Percentiles rank a stretch among this genome's conserved stretches.
phyloP scores from a whole-genome alignment of 1,140 invertebrate species.

The Leptinotarsa lineolata region DNA sequence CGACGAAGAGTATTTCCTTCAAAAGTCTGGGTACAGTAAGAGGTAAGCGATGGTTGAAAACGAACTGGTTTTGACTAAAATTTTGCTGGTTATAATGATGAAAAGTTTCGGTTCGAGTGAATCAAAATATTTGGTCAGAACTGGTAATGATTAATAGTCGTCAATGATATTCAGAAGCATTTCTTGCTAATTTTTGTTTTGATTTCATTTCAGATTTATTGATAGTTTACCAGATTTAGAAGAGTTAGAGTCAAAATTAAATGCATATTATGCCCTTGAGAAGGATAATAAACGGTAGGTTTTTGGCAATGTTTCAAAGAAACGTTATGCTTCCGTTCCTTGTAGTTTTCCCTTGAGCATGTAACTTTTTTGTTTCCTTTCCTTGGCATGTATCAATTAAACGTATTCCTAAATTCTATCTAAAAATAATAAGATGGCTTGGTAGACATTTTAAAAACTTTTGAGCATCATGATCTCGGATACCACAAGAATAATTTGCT shows the following conservation, averaged over 20 bases:
- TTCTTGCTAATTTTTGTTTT: constrained; percentile 11
- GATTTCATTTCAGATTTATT: constrained; percentile 56
- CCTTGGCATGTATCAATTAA: neutral
- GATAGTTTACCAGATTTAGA: constrained; percentile 72
- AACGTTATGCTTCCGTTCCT: neutral
- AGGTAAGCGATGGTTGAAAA: constrained; percentile 50
- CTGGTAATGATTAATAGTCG: too few relatives aligned
- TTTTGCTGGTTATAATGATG: too few relatives aligned
- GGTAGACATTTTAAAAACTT: too few relatives aligned
- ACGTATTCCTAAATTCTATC: neutral
- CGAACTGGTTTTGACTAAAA: too few relatives aligned
- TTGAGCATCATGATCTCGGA: too few relatives aligned
- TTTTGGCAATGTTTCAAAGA: neutral
- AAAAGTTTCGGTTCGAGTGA: too few relatives aligned
- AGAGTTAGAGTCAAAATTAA: constrained; percentile 76
- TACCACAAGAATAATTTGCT: too few relatives aligned
- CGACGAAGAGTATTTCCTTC: constrained; percentile 61
- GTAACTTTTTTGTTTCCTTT: neutral
- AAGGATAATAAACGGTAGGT: constrained; percentile 63
- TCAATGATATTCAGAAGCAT: neutral
- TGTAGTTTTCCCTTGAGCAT: neutral
- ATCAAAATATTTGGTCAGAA: too few relatives aligned
- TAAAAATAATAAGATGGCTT: neutral
- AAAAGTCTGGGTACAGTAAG: constrained; percentile 62
- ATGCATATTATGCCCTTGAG: constrained; percentile 77